Evolutionary conservation across 2,113 vertebrate genomes (phyloP).

Genomic region (Solea solea): DNA sequence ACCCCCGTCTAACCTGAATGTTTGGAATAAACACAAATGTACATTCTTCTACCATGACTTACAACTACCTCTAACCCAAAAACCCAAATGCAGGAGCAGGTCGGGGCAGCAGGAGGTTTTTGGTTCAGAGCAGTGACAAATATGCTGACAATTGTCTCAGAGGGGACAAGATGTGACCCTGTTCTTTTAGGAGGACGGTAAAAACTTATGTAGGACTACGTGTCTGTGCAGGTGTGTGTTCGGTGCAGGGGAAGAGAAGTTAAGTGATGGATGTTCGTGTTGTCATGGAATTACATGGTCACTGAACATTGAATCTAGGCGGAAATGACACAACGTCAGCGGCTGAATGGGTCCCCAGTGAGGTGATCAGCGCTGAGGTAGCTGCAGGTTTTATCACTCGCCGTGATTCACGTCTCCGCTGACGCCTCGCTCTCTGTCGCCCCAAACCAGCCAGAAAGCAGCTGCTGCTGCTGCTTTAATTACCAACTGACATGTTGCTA

Average conservation of each 20-base stretch:
- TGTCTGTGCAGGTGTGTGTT: not conserved
- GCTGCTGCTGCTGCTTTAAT: not conserved
- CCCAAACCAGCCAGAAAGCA: not conserved
- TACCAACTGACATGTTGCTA: slow-evolving; percentile 2
- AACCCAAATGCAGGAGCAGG: not conserved
- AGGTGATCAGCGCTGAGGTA: slow-evolving; percentile 22
- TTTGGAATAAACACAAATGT: too few relatives aligned
- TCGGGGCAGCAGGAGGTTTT: not conserved
- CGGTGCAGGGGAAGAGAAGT: not conserved
- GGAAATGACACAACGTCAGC: slow-evolving; percentile 25
- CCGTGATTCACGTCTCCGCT: slow-evolving; percentile 18
- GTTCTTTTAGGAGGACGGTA: not conserved
- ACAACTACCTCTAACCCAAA: not conserved
- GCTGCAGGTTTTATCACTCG: slow-evolving; percentile 12
- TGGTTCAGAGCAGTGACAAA: slow-evolving; percentile 2
- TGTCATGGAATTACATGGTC: not conserved
- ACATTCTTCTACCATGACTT: too few relatives aligned
- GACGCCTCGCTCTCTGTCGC: not conserved
- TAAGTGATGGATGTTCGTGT: slow-evolving; percentile 5
- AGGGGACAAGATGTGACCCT: slow-evolving; percentile 5
- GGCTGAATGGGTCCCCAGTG: slow-evolving; percentile 24
- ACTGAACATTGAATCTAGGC: slow-evolving; percentile 17
- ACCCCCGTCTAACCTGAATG: too few relatives aligned
- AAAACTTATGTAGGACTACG: not conserved
- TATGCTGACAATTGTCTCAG: slow-evolving; percentile 3